Evolutionary conservation across 92 coral and sea anemone genomes (phyloP).

Genomic region (Zoanthus gigantus): DNA sequence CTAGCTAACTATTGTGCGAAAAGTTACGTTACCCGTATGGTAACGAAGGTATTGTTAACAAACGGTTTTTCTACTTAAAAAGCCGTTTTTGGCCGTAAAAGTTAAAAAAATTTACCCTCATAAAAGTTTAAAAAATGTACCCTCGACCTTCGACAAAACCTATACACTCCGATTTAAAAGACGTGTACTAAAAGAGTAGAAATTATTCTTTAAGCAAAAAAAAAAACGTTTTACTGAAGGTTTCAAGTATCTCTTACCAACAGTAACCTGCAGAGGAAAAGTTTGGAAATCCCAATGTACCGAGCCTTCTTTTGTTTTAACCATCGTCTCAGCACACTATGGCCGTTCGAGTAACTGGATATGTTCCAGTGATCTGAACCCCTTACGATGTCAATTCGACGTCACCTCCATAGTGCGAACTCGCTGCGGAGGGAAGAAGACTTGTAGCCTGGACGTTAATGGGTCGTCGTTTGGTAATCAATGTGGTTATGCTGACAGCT

Average conservation of each 20-base stretch:
- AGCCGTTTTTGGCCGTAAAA: too few relatives aligned
- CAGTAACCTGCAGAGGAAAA: conserved; percentile 29
- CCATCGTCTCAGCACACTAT: conserved; percentile 22
- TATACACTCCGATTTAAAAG: too few relatives aligned
- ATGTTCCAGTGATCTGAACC: not conserved
- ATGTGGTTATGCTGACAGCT: conserved; percentile 5
- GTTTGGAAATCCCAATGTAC: not conserved
- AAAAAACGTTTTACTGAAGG: not conserved
- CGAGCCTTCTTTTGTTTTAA: conserved; percentile 33
- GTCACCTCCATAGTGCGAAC: conserved; percentile 29
- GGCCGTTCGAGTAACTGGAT: conserved; percentile 9
- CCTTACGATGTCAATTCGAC: not conserved
- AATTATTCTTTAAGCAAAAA: too few relatives aligned
- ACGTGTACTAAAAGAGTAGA: too few relatives aligned
- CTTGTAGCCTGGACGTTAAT: conserved; percentile 9
- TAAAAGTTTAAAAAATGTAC: too few relatives aligned
- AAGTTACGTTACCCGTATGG: too few relatives aligned
- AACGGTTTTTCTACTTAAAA: too few relatives aligned
- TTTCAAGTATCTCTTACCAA: not conserved
- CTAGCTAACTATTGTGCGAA: too few relatives aligned
- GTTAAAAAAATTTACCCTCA: too few relatives aligned
- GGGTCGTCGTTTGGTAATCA: conserved; percentile 19
- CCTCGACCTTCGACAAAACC: too few relatives aligned
- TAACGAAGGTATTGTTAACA: too few relatives aligned
- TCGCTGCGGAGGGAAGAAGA: conserved; percentile 10